Evolutionary conservation across 2,888 invertebrate genomes (phyloP), one percentile per base, ranked within the genome.

Genomic region (Pseudeuparius sepicola): DNA sequence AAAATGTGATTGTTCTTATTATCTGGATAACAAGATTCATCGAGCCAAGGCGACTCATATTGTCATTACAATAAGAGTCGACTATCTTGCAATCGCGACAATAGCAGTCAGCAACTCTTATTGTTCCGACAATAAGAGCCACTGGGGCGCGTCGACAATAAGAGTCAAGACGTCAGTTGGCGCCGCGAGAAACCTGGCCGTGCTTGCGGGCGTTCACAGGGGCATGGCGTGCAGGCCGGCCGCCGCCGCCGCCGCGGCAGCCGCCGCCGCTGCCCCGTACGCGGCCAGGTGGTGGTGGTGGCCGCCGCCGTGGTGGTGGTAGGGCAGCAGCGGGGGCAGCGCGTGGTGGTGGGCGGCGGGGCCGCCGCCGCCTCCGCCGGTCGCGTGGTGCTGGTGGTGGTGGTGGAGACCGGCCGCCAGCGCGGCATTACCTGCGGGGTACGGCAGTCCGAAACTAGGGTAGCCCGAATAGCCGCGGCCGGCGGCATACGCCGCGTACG

Each of bases 401-500:
- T 61, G 70, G 68, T 71, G 57, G 66, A 73, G 74, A 71, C 77
- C 78, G 71, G 78, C 78, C 73, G 77, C 78, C 73, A 74, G 71
- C 70, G 79, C 75, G 70, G 78, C 69, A 78, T 89, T 87, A 89
- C 89, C 89, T 87, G 90, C 85, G 66, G 90, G 90, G 73, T 90
- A 90, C 66, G 90, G 90, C 71, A 92, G 86, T 78, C 90, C 89
- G 76, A 90, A 90, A 78, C 89, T 87, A 73, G 90, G 88, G 78
- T 90, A 90, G 74, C 89, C 88, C 73, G 89, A 88, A 74, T 89
- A 92, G 67, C 90, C 87, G 70, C 90, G 85, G 68, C 89, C 88
- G 66, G 90, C 87, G 74, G 90, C 89, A 70, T 89, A 90, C 63
- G 90, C 89, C 70, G 90, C 89, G 71, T 89, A 89, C 60, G 89